These are phyloP conservation scores for Slavum lentiscoides DNA, from an alignment of 2,888 invertebrate species.

Conservation along the genomic window DNA sequence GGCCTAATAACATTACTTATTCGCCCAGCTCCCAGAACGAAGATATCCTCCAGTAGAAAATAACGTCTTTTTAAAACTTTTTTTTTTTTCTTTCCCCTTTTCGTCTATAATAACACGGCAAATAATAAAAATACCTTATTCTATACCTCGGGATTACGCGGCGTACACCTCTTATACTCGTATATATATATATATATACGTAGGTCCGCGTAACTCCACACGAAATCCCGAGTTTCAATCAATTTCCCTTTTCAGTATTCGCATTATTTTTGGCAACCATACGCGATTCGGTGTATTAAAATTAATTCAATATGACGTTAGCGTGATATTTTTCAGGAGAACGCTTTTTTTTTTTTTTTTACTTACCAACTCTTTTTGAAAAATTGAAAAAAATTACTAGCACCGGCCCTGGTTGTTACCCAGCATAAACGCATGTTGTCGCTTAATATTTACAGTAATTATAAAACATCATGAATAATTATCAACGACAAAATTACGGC, in stretches of 20 bases:
- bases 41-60: slow-evolving; percentile 34
- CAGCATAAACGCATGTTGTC: too few species aligned
- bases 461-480: too few species aligned
- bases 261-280: not conserved
- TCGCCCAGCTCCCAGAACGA: slow-evolving; percentile 29
- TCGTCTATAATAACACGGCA: not conserved
- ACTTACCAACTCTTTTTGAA: too few species aligned
- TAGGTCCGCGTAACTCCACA: not conserved
- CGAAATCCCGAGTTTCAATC: slow-evolving; percentile 26
- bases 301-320: too few species aligned
- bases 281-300: too few species aligned
- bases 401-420: too few species aligned
- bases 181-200: too few species aligned
- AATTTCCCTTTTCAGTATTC: slow-evolving; percentile 16
- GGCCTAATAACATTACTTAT: slow-evolving; percentile 52
- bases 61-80: slow-evolving; percentile 44
- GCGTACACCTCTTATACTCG: not conserved
- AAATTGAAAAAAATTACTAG: too few species aligned
- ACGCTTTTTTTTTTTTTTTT: too few species aligned
- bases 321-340: too few species aligned
- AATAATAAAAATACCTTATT: slow-evolving; percentile 7
- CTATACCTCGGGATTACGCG: not conserved
- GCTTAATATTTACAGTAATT: too few species aligned
- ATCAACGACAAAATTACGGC: too few species aligned
- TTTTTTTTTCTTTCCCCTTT: not conserved